Conservation (phyloP, 2,113 vertebrate species). For the Calidris pygmaea region DNA sequence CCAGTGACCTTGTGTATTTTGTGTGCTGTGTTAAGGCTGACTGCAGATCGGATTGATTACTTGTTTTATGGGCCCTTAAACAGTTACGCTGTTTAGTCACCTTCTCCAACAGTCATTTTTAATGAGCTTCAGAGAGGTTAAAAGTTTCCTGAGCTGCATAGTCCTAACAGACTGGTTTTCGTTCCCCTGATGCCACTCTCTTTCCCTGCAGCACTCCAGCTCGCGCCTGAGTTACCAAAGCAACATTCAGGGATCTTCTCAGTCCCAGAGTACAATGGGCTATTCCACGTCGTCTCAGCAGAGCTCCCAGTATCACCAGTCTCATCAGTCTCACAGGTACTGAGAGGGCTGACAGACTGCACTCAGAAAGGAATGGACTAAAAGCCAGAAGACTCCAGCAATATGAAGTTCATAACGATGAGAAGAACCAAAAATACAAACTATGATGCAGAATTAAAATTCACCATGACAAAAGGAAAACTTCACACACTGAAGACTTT, state of each 20-base stretch:
- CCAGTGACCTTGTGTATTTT: neutral
- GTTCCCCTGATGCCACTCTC: neutral
- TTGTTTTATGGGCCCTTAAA: neutral
- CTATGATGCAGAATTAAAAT: constrained; percentile 47
- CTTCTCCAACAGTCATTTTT: neutral
- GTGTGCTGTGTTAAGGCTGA: neutral
- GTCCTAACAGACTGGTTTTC: neutral
- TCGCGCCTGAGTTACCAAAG: constrained; percentile 98
- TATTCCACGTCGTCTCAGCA: constrained; percentile 95
- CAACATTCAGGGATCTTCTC: constrained; percentile 93
- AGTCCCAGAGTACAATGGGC: constrained; percentile 94
- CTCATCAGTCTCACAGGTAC: constrained; percentile 94
- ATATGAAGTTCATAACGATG: constrained; percentile 72
- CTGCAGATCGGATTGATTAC: neutral
- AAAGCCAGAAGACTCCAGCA: constrained; percentile 72
- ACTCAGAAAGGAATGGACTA: constrained; percentile 45
- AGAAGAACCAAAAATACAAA: constrained; percentile 80
- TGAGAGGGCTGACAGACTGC: constrained; percentile 69
- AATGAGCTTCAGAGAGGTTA: neutral
- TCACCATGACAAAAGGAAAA: constrained; percentile 53
- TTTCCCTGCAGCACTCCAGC: constrained; percentile 86
- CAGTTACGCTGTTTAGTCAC: neutral
- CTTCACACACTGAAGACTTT: constrained; percentile 49
- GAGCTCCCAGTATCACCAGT: constrained; percentile 89
- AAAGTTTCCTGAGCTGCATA: neutral